Evolutionary conservation across 2,888 invertebrate species (phyloP).

Genomic region (Pheosia tremula): DNA sequence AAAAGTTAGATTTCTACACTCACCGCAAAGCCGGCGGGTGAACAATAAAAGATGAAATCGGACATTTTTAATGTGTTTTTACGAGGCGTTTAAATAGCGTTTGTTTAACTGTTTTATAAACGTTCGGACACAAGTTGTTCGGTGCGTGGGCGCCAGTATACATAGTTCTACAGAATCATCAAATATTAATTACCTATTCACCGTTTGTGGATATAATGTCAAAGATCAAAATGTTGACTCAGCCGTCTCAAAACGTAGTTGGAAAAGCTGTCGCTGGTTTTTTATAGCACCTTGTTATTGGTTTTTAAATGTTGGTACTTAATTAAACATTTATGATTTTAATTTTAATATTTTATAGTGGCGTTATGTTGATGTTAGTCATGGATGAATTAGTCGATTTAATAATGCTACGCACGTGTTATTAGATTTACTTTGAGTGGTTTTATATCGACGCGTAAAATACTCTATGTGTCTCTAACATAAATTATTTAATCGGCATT

Average conservation of each 20-base stretch:
- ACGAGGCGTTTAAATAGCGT: conserved; percentile 55
- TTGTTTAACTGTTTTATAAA: conserved; percentile 54
- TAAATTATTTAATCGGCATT: too few relatives aligned
- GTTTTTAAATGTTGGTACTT: neutral
- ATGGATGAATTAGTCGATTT: neutral
- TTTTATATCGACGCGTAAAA: too few relatives aligned
- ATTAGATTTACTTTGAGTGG: neutral
- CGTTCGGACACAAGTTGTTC: conserved; percentile 38
- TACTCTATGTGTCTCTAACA: too few relatives aligned
- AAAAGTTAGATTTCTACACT: conserved; percentile 45
- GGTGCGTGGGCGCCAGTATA: conserved; percentile 31
- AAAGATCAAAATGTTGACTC: conserved; percentile 17
- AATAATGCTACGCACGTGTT: neutral
- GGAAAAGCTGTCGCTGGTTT: neutral
- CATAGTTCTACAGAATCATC: conserved; percentile 24
- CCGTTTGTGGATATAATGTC: conserved; percentile 8
- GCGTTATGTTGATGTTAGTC: neutral
- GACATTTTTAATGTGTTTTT: conserved; percentile 55
- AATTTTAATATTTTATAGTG: neutral
- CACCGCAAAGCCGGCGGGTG: conserved; percentile 37
- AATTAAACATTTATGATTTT: neutral
- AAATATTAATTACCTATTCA: conserved; percentile 10
- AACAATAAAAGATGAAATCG: conserved; percentile 56
- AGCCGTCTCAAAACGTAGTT: neutral
- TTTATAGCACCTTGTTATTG: conserved; percentile 4